Conservation (phyloP, 2,888 invertebrate genomes). For the Heliconius cydno region DNA sequence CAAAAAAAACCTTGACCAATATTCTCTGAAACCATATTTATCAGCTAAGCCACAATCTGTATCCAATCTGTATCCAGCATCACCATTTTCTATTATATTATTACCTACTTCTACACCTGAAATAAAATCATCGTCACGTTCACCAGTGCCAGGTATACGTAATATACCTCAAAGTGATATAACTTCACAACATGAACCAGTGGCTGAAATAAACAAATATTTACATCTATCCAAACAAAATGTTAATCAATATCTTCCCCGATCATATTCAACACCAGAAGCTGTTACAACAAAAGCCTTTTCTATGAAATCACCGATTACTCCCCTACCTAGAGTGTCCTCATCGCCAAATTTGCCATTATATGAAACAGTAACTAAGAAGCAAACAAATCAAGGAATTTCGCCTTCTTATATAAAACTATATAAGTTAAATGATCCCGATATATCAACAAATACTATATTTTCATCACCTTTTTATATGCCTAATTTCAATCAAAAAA, state of each 20-base stretch:
- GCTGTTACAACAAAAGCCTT: neutral
- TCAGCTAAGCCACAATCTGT: neutral
- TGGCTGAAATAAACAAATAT: neutral
- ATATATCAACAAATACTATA: neutral
- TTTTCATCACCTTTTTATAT: neutral
- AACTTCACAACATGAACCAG: neutral
- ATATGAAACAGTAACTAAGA: neutral
- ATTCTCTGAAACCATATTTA: neutral
- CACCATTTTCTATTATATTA: neutral
- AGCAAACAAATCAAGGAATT: neutral
- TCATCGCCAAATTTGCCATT: neutral
- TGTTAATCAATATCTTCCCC: neutral
- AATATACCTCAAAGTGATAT: conserved; percentile 1
- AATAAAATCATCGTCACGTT: neutral
- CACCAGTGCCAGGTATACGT: neutral
- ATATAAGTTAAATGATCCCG: neutral
- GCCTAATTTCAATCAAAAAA: neutral
- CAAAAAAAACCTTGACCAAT: neutral
- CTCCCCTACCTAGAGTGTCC: neutral
- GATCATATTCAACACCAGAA: neutral
- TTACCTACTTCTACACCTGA: neutral
- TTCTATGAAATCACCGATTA: neutral
- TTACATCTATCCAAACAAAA: neutral
- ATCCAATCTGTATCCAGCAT: neutral
- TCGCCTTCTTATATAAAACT: neutral